Evolutionary conservation across 2,797 vertebrate genomes (phyloP).

Genomic region (Takifugu ocellatus): DNA sequence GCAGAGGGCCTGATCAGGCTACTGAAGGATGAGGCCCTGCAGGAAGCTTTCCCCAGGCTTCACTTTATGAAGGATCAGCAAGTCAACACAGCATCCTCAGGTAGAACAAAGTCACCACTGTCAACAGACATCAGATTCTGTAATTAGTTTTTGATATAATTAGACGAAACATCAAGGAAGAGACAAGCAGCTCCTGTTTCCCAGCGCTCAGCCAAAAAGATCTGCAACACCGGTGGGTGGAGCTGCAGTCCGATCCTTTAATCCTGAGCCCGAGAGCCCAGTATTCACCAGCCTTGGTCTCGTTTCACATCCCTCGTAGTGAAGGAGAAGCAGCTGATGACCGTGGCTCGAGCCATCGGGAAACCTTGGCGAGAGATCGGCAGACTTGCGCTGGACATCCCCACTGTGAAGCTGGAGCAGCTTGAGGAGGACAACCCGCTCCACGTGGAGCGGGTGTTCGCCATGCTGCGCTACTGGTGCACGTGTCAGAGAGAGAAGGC

Average conservation of each 20-base stretch:
- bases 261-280: not conserved
- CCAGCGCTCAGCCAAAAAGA: conserved; percentile 40
- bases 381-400: conserved; percentile 57
- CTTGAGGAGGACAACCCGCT: conserved; percentile 63
- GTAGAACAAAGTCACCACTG: conserved; percentile 34
- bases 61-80: conserved; percentile 46
- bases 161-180: conserved; percentile 19
- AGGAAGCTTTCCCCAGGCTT: conserved; percentile 69
- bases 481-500: conserved; percentile 49
- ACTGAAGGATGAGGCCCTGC: conserved; percentile 50
- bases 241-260: not conserved
- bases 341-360: conserved; percentile 60
- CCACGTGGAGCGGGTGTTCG: conserved; percentile 66
- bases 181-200: conserved; percentile 1
- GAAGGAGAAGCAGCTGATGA: conserved; percentile 75
- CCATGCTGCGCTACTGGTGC: conserved; percentile 69
- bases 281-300: not conserved
- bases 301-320: conserved; percentile 44
- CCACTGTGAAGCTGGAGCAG: conserved; percentile 67
- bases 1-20: conserved; percentile 56
- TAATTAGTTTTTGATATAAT: not conserved
- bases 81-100: conserved; percentile 11
- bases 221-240: conserved; percentile 39
- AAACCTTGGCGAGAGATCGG: conserved; percentile 71
- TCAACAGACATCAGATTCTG: not conserved